Evolutionary conservation across 2,888 invertebrate species (phyloP), one percentile per base, ranked within the genome.

Genomic region (Seira ritae): DNA sequence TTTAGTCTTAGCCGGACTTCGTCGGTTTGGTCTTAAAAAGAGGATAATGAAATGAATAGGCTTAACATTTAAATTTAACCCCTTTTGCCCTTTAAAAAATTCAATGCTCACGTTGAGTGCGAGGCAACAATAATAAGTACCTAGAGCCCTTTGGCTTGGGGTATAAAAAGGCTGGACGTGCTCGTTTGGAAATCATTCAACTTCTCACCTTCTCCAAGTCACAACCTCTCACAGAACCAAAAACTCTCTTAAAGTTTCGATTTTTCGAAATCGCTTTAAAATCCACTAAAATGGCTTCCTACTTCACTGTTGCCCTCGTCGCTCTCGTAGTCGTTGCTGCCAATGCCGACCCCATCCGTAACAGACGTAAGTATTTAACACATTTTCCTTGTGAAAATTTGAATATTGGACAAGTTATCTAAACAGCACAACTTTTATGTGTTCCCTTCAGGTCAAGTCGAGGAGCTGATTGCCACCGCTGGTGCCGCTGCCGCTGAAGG

Each of bases 331-430:
- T 46, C 10, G 81, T 76, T 23, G 76, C 71, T 23, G 81, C 42
- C 19, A 1, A 75, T 60, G 81, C 75, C n/a, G 81, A 76, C 3
- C 81, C 81, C 15, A 23, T 76, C 67, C 81, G 81, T 37, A 8
- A 50, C 31, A 80, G 69, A 75, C 80, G 80, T 80, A 80, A 80
- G 80, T 80, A 66, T 12, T 60, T 8, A 1, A 70, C 2, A 15
- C 20, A 20, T 4, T 17, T n/a, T 17, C 4, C n/a, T 12, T n/a
- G n/a, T n/a, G n/a, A n/a, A n/a, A n/a, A n/a, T n/a, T n/a, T n/a
- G n/a, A n/a, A n/a, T n/a, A n/a, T n/a, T n/a, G n/a, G n/a, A n/a
- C n/a, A n/a, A n/a, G n/a, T n/a, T n/a, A n/a, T n/a, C n/a, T n/a
- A n/a, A n/a, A n/a, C n/a, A n/a, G n/a, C n/a, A n/a, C n/a, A n/a